These are phyloP conservation scores for Scomber colias DNA, from an alignment of 2,113 vertebrate genomes.

Conservation along the genomic window DNA sequence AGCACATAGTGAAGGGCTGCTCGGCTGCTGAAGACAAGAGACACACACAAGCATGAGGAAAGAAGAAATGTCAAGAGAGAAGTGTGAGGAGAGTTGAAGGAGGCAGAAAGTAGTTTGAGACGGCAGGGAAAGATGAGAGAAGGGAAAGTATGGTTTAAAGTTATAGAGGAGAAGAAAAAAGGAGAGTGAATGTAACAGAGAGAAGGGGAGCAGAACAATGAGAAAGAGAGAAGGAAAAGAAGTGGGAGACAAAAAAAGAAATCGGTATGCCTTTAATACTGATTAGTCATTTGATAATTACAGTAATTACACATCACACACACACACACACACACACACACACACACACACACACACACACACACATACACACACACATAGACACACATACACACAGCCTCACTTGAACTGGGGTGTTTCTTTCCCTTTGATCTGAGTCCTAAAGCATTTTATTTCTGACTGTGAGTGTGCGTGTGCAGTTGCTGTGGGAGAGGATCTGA, in stretches of 20 bases:
- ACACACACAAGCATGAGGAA: constrained; percentile 72
- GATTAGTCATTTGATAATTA: constrained; percentile 68
- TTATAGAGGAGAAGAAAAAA: neutral
- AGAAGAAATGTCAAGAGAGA: neutral
- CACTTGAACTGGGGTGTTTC: constrained; percentile 38
- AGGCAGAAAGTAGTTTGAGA: neutral
- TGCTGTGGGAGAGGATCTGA: constrained; percentile 29
- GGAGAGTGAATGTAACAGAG: neutral
- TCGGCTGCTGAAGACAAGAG: constrained; percentile 87
- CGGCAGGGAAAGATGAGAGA: neutral
- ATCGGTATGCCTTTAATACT: constrained; percentile 35
- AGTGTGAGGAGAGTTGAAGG: neutral
- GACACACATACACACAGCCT: constrained; percentile 17
- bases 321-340: constrained; percentile 18
- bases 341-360: constrained; percentile 11
- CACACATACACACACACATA: constrained; percentile 12
- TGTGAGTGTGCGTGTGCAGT: neutral
- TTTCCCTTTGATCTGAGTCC: constrained; percentile 50
- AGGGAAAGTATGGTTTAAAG: neutral
- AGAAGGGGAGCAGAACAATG: constrained; percentile 17
- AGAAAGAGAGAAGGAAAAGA: constrained; percentile 14
- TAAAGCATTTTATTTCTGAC: constrained; percentile 40
- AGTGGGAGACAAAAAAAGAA: constrained; percentile 56
- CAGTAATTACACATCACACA: constrained; percentile 52
- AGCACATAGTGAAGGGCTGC: constrained; percentile 99